Evolutionary conservation across 1,140 invertebrate genomes (phyloP), one percentile per base, ranked within the genome.

Genomic region (Drosophila aff.): DNA sequence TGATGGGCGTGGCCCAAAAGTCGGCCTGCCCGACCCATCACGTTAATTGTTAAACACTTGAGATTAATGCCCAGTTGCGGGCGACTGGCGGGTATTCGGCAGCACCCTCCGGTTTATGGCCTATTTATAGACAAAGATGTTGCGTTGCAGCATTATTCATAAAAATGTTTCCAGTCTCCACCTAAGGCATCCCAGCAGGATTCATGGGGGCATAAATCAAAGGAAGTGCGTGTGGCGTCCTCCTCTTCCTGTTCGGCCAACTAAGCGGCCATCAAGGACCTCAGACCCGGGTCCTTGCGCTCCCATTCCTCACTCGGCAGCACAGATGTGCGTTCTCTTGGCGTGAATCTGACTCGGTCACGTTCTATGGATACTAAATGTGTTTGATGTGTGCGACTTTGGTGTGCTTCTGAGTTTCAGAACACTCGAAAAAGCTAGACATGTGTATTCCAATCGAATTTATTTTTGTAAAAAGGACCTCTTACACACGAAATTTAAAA

Each of bases 41-140:
- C 40, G 73, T 89, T 87, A 87, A 87, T 87, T 87, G 83, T 72
- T 87, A 64, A 84, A 75, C 77, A 83, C 80, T 84, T 79, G 68
- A 83, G 80, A 87, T 87, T 87, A 81, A 89, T 83, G 84, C 67
- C 44, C 36, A 38, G 47, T 50, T 33, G 21, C 43, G 31, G 41
- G 50, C 53, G 49, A 64, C 36, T 33, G 9, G 18, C 9, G 33
- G 13, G 23, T 59, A 41, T 46, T 55, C 65, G 46, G 33, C 16
- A 40, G 62, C 33, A 55, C 49, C 36, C 60, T n/a, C 49, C 26
- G 64, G 67, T 83, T 89, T 78, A 87, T 68, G 76, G 68, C 23
- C 68, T 72, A 83, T 87, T 84, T 89, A 89, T 84, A 82, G 73
- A 71, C 80, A 75, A 77, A 64, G 77, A 78, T 69, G 77, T 76